Evolutionary conservation across 2,113 vertebrate genomes (phyloP).

Genomic region (Cisticola juncidis): DNA sequence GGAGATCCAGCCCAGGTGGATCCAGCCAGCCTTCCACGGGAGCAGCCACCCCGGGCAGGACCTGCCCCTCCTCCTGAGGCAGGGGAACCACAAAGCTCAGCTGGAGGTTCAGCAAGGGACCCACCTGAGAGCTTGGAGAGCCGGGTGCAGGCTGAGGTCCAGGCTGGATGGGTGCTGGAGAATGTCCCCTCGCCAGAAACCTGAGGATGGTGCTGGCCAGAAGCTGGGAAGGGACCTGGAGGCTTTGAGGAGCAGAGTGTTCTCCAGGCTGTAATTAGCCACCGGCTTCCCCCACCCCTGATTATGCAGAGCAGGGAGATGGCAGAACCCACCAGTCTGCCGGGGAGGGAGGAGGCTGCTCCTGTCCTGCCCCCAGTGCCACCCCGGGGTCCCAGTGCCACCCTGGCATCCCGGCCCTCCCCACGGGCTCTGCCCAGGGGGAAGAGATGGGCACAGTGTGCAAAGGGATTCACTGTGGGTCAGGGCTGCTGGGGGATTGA

Average conservation of each 20-base stretch:
- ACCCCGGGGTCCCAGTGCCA: background rate
- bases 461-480: background rate
- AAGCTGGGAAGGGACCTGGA: background rate
- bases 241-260: background rate
- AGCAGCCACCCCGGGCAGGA: accelerated
- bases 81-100: accelerated
- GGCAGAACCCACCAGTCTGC: constrained; percentile 7
- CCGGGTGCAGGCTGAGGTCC: background rate
- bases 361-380: background rate
- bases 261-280: constrained; percentile 30
- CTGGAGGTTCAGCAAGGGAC: background rate
- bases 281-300: background rate
- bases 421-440: accelerated
- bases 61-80: background rate
- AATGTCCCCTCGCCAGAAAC: accelerated
- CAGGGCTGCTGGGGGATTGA: background rate
- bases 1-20: background rate
- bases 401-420: background rate
- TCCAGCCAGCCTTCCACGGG: background rate
- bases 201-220: background rate
- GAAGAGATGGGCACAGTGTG: background rate
- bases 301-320: background rate
- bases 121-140: background rate
- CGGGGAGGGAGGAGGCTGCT: background rate
- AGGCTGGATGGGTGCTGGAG: background rate